Evolutionary conservation across 2,113 vertebrate genomes (phyloP).

Genomic region (Osmerus eperlanus): DNA sequence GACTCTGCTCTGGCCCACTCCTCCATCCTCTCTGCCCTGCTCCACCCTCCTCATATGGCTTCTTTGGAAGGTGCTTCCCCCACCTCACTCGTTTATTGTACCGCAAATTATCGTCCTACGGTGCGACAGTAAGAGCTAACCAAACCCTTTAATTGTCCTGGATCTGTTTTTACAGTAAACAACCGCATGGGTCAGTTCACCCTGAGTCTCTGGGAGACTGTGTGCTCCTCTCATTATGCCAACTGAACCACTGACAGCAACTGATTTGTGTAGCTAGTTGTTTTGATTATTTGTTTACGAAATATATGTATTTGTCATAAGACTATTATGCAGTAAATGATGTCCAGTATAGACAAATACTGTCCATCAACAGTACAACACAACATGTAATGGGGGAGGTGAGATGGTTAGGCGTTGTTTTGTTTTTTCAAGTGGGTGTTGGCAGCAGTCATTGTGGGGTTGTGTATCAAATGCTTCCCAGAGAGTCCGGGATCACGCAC

Average conservation of each 20-base stretch:
- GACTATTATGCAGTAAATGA: too few species aligned
- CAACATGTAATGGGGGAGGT: too few species aligned
- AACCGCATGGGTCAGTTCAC: conserved; percentile 11
- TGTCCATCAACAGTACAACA: neutral
- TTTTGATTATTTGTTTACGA: conserved; percentile 48
- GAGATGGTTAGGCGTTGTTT: neutral
- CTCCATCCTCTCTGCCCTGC: conserved; percentile 18
- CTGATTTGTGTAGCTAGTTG: conserved; percentile 59
- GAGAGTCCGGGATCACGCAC: too few species aligned
- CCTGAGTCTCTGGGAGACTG: conserved; percentile 9
- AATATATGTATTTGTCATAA: conserved; percentile 11
- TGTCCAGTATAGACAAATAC: neutral
- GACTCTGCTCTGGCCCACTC: conserved; percentile 42
- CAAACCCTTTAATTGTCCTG: conserved; percentile 70
- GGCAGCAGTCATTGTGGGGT: neutral
- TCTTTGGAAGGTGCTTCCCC: conserved; percentile 24
- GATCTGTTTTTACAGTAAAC: conserved; percentile 36
- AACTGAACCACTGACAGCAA: conserved; percentile 62
- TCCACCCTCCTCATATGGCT: too few species aligned
- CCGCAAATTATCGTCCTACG: conserved; percentile 36
- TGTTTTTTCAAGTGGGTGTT: neutral
- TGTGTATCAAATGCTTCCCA: too few species aligned
- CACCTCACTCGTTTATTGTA: conserved; percentile 36
- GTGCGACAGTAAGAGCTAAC: conserved; percentile 70
- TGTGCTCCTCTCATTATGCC: conserved; percentile 53